Base-by-base conservation (phyloP, 2,888 invertebrate species). In the Spisula subtruncata region DNA sequence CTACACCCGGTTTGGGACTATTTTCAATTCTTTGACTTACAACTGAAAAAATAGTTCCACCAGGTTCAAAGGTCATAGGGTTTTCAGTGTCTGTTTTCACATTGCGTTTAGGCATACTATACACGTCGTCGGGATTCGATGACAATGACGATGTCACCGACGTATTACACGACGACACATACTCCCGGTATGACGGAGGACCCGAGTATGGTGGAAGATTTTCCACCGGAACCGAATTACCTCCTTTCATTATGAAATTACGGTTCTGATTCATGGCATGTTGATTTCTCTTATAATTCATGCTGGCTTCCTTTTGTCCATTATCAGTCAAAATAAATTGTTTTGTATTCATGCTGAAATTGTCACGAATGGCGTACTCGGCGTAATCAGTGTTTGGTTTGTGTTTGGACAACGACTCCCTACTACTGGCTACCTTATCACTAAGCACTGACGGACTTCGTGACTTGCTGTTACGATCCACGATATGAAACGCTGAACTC, bases 171-270 rank as follows among this genome's bases (percentile, higher is more conserved):
- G 92, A 91, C 35, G 94, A 92, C 8, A 93, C 90, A 91, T 94
- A 93, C 46, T 94, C 93, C 32, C 91, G 89, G 86, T 94, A 94
- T 16, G 94, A 93, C 8, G 95, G 95, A 0, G 95, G 94, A 8
- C 93, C 93, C 14, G 94, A 92, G 88, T 94, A 95, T 0, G 94
- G 94, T 4, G 95, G 94, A 8, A 93, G 93, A 29, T 85, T 85
- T 32, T 93, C 92, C 46, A 83, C 32, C 16, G 89, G 81, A 6
- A 32, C 48, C 18, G 80, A 46, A 20, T 54, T 82, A 25, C 82
- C 35, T 14, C 25, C 35, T 48, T 51, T 83, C 29, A 83, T 75
- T 54, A 83, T 83, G 56, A 87, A 56, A 56, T 83, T 87, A n/a
- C 25, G 51, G 75, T 85, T 71, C 48, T 66, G 80, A 29, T 35